Evolutionary conservation across 1,140 invertebrate species (phyloP).

Genomic region (Gonioctena quinquepunctata): DNA sequence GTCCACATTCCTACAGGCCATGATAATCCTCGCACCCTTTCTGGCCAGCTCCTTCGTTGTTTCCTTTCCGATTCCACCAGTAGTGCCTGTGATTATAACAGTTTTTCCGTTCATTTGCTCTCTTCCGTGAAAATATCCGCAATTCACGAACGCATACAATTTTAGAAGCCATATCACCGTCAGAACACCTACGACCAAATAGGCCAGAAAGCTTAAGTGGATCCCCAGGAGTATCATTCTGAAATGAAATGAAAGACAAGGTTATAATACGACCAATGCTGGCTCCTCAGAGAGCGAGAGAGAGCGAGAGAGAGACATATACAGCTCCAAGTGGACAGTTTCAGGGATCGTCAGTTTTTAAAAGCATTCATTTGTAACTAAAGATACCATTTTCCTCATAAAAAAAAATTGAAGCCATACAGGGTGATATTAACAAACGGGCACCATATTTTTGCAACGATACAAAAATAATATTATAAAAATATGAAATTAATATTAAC

Average conservation of each 20-base stretch:
- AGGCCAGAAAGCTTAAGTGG: slow-evolving; percentile 25
- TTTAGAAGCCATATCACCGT: slow-evolving; percentile 38
- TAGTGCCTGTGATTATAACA: slow-evolving; percentile 89
- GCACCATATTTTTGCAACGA: no score
- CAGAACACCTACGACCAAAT: slow-evolving; percentile 30
- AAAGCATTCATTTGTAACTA: no score
- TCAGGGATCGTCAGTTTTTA: no score
- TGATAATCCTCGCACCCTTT: slow-evolving; percentile 81
- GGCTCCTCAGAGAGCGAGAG: no score
- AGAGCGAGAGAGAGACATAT: no score
- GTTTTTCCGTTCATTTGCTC: slow-evolving; percentile 83
- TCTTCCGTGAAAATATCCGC: slow-evolving; percentile 37
- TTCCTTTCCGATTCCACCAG: slow-evolving; percentile 90
- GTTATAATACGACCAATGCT: no score
- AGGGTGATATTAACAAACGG: no score
- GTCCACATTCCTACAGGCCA: slow-evolving; percentile 85
- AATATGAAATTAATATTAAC: no score
- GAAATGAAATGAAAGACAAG: slow-evolving; percentile 15
- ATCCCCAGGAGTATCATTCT: slow-evolving; percentile 31
- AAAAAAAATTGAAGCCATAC: no score
- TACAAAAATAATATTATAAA: no score
- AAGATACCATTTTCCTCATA: no score
- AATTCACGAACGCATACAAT: slow-evolving; percentile 45
- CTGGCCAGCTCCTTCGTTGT: slow-evolving; percentile 81
- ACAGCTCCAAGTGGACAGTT: no score